Evolutionary conservation across 2,797 vertebrate species (phyloP).

Genomic region (Neopelma chrysocephalum): DNA sequence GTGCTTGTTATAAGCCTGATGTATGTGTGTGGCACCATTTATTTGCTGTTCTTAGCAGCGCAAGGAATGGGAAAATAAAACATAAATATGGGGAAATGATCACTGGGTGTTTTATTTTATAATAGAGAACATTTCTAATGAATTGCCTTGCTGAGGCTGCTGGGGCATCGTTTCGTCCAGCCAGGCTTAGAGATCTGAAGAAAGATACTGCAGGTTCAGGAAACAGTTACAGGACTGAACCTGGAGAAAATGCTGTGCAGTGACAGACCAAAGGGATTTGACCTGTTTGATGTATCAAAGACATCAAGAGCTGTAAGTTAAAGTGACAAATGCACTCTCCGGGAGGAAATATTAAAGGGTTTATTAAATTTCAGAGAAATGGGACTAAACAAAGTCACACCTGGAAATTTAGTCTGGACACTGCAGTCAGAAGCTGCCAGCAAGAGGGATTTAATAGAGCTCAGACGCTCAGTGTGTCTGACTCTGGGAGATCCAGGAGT

Average conservation of each 20-base stretch:
- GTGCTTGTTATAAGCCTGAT: background rate
- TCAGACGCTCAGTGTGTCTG: background rate
- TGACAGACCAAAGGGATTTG: background rate
- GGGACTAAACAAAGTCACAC: background rate
- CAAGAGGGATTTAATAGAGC: background rate
- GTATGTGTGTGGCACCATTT: background rate
- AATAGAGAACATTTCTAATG: background rate
- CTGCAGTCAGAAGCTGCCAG: background rate
- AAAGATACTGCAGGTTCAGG: background rate
- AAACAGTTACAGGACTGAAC: background rate
- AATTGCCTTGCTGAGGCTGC: background rate
- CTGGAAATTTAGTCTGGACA: background rate
- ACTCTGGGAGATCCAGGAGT: fast-evolving
- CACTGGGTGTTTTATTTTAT: background rate
- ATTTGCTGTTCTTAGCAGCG: background rate
- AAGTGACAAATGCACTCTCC: background rate
- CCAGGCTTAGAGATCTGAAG: background rate
- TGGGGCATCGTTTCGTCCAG: background rate
- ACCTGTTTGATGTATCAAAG: constrained; percentile 7
- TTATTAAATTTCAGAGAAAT: background rate
- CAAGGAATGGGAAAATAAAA: background rate
- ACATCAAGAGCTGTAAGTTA: background rate
- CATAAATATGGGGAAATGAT: background rate
- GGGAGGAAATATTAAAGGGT: background rate
- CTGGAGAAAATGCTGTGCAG: background rate